These are phyloP conservation scores for Salmo trutta DNA, from an alignment of 2,797 vertebrate genomes.

Conservation along the genomic window DNA sequence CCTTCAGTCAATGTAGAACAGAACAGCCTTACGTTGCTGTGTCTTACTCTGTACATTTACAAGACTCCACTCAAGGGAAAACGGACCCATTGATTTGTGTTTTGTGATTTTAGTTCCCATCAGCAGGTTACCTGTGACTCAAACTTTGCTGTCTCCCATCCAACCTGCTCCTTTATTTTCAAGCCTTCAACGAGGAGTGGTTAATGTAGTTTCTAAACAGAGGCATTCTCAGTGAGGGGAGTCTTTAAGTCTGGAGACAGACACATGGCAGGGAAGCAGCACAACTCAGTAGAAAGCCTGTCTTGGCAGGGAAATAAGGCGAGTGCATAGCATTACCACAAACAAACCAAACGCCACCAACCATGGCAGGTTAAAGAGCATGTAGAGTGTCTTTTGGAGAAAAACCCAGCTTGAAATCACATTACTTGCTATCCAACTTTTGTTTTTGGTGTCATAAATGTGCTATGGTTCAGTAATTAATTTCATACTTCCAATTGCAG, in stretches of 20 bases:
- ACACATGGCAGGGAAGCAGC: conserved; percentile 14
- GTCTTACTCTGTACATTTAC: neutral
- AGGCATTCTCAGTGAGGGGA: conserved; percentile 21
- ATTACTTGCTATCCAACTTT: neutral
- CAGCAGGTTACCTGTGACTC: conserved; percentile 9
- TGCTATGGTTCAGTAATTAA: neutral
- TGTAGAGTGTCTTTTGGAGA: neutral
- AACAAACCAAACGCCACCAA: conserved; percentile 17
- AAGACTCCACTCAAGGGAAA: neutral
- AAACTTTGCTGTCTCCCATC: neutral
- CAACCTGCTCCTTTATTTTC: neutral
- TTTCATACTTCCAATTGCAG: neutral
- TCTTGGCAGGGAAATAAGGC: conserved; percentile 33
- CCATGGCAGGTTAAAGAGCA: conserved; percentile 15
- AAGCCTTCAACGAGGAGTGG: neutral
- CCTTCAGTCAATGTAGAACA: too few species aligned
- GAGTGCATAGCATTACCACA: conserved; percentile 13
- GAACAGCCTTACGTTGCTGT: too few species aligned
- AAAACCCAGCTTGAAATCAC: neutral
- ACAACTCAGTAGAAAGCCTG: conserved; percentile 17
- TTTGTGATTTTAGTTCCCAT: neutral
- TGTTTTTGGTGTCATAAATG: neutral
- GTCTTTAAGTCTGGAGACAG: conserved; percentile 37
- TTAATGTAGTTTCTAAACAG: conserved; percentile 5
- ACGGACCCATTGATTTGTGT: neutral